These are phyloP conservation scores for Trialeurodes vaporariorum DNA, from an alignment of 1,140 invertebrate species.

Conservation along the genomic window DNA sequence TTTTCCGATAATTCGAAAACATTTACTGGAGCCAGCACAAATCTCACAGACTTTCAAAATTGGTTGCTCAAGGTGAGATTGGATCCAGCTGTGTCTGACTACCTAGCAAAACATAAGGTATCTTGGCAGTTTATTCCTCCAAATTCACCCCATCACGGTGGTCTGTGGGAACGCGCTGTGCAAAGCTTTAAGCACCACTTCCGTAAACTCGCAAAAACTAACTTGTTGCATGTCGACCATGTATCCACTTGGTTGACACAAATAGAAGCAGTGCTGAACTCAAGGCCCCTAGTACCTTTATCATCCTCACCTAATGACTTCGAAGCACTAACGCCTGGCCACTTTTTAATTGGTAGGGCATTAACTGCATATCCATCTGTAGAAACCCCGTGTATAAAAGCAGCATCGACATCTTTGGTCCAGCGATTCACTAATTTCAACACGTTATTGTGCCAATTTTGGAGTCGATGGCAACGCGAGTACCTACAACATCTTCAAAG, in stretches of 20 bases:
- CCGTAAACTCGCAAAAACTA: background rate
- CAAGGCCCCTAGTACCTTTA: constrained; percentile 30
- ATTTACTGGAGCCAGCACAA: constrained; percentile 14
- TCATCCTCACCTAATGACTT: constrained; percentile 26
- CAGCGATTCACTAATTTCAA: constrained; percentile 19
- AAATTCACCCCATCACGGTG: constrained; percentile 27
- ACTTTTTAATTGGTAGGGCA: constrained; percentile 22
- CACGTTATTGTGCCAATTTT: constrained; percentile 21
- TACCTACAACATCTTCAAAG: constrained; percentile 26
- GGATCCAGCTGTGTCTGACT: background rate
- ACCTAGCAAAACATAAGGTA: no score
- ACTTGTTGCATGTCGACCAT: constrained; percentile 27
- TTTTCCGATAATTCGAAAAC: no score
- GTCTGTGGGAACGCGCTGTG: constrained; percentile 27
- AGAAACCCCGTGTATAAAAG: background rate
- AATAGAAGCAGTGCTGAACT: constrained; percentile 31
- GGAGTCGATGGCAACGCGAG: constrained; percentile 25
- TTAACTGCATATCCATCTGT: constrained; percentile 11
- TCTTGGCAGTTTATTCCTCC: constrained; percentile 26
- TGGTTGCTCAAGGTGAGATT: background rate
- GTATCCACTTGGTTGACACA: constrained; percentile 27
- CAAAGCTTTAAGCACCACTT: constrained; percentile 24
- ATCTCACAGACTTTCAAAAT: constrained; percentile 2
- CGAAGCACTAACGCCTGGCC: no score
- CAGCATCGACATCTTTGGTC: constrained; percentile 9